Conservation (phyloP, 2,113 vertebrate genomes). For the Tupaia tana region DNA sequence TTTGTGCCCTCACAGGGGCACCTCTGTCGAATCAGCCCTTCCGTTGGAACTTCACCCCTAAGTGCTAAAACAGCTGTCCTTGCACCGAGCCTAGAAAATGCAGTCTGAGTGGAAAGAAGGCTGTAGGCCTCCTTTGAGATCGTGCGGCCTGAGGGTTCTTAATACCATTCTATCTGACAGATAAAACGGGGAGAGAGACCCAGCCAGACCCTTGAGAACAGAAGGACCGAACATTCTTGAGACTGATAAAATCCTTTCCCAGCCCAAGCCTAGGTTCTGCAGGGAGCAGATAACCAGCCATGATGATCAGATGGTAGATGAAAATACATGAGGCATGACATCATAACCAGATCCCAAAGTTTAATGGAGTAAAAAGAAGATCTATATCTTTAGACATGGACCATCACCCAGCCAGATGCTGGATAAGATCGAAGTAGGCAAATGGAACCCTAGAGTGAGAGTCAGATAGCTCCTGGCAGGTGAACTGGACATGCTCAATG, state of each 20-base stretch:
- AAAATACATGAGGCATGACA: conserved; percentile 53
- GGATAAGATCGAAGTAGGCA: conserved; percentile 59
- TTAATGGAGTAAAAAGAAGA: conserved; percentile 62
- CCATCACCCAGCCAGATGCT: conserved; percentile 71
- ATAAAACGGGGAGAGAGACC: background rate
- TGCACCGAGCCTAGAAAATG: conserved; percentile 62
- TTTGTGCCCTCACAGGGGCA: background rate
- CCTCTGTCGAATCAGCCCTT: background rate
- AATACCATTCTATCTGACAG: background rate
- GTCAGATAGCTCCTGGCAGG: conserved; percentile 71
- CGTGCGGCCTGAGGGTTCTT: background rate
- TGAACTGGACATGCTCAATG: conserved; percentile 59
- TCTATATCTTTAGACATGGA: conserved; percentile 46
- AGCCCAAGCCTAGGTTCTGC: conserved; percentile 15
- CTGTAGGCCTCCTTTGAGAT: conserved; percentile 3
- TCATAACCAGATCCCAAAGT: conserved; percentile 60
- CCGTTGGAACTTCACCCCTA: background rate
- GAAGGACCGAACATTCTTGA: background rate
- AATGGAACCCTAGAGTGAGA: conserved; percentile 70
- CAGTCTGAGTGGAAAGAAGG: conserved; percentile 22
- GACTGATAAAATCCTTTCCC: conserved; percentile 49
- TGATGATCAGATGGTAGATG: conserved; percentile 52
- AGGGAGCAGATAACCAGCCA: conserved; percentile 45
- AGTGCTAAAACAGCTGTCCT: conserved; percentile 41
- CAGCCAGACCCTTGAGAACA: background rate